Conservation (phyloP, 2,888 invertebrate genomes). For the Helicoverpa assulta region DNA sequence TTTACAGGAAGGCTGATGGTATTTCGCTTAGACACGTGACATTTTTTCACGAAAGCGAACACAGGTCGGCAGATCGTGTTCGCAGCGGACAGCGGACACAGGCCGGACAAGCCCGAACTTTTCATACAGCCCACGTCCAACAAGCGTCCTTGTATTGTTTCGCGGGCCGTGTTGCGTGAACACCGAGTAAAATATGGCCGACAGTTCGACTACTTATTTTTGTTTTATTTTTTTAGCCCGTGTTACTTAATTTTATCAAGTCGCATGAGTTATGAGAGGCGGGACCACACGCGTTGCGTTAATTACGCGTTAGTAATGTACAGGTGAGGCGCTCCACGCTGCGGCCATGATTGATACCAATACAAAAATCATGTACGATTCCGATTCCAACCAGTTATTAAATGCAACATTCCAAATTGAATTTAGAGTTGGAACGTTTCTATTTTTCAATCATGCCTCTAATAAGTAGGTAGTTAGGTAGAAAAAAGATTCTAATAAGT, state of each 20-base stretch:
- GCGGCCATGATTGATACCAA: conserved; percentile 63
- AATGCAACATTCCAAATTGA: conserved; percentile 41
- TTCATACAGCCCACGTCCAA: conserved; percentile 74
- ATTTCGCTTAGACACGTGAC: conserved; percentile 44
- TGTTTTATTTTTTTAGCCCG: conserved; percentile 85
- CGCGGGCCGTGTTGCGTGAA: conserved; percentile 88
- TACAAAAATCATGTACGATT: conserved; percentile 51
- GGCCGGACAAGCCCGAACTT: conserved; percentile 66
- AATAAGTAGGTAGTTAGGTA: conserved; percentile 31
- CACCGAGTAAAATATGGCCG: conserved; percentile 87
- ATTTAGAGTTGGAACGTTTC: conserved; percentile 47
- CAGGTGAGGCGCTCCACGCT: conserved; percentile 66
- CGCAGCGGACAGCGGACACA: conserved; percentile 59
- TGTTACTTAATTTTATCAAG: conserved; percentile 90
- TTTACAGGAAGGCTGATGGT: conserved; percentile 28
- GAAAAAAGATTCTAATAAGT: conserved; percentile 57
- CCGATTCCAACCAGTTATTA: conserved; percentile 46
- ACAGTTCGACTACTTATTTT: conserved; percentile 88
- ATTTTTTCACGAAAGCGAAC: conserved; percentile 59
- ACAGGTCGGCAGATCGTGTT: conserved; percentile 61
- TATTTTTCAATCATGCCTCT: conserved; percentile 43
- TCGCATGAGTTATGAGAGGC: conserved; percentile 88
- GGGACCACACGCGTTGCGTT: conserved; percentile 88
- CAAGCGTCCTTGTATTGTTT: conserved; percentile 89
- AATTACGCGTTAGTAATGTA: conserved; percentile 83